A percentile compares a stretch with the other conserved stretches of the same genome.
Conservation (phyloP, 2,113 vertebrate species). For the Lasiurus cinereus region DNA sequence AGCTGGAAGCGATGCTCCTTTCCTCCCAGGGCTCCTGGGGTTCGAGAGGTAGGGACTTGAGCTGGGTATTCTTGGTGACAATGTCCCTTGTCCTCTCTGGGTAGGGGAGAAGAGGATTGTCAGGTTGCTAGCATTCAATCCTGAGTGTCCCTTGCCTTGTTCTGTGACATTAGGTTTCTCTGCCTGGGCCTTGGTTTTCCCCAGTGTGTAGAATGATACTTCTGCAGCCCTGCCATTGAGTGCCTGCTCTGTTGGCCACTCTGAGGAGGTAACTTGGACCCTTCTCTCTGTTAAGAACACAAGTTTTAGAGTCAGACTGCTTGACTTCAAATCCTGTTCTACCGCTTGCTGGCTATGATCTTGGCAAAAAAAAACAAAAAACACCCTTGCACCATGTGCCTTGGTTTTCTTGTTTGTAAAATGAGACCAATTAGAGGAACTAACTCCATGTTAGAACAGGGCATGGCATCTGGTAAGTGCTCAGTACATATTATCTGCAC, state of each 20-base stretch:
- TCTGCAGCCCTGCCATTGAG: not conserved
- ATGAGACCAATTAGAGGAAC: conserved; percentile 19
- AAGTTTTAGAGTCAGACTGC: not conserved
- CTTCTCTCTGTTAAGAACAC: not conserved
- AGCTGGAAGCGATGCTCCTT: not conserved
- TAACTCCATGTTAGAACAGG: not conserved
- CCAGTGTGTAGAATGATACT: not conserved
- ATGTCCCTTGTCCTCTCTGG: not conserved
- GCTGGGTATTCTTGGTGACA: not conserved
- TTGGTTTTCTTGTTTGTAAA: conserved; percentile 54
- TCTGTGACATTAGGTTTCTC: not conserved
- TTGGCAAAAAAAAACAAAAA: not conserved
- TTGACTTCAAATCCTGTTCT: not conserved
- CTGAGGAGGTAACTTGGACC: not conserved
- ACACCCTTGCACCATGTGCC: not conserved
- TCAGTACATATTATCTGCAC: not conserved
- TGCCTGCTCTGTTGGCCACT: not conserved
- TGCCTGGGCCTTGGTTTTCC: not conserved
- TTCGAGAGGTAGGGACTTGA: not conserved
- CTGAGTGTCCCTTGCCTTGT: not conserved
- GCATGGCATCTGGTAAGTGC: not conserved
- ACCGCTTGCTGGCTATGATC: not conserved
- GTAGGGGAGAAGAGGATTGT: too few species aligned
- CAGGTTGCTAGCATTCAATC: not conserved
- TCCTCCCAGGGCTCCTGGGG: not conserved